These are phyloP conservation scores for Cyclophora punctaria DNA, from an alignment of 2,888 invertebrate genomes.

Conservation along the genomic window DNA sequence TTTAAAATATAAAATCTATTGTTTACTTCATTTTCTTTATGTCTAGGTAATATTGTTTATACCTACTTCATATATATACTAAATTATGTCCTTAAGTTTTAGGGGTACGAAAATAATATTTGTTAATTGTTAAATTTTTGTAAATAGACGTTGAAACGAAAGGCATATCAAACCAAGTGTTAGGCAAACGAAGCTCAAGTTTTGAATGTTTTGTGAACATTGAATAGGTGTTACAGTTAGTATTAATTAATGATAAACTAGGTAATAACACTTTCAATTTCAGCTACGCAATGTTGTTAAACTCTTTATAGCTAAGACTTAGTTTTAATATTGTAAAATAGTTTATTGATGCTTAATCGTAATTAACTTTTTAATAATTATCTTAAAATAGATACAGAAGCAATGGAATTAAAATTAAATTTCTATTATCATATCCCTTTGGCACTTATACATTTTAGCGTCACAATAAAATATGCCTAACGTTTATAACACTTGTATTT, in stretches of 20 bases:
- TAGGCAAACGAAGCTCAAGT: slow-evolving; percentile 48
- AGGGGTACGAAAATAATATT: slow-evolving; percentile 4
- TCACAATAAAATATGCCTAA: slow-evolving; percentile 42
- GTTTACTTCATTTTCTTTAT: too few relatives aligned
- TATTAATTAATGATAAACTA: slow-evolving; percentile 15
- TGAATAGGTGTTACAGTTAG: slow-evolving; percentile 25
- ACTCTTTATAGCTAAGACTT: slow-evolving; percentile 1
- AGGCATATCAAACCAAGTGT: slow-evolving; percentile 63
- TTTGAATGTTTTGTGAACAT: slow-evolving; percentile 38
- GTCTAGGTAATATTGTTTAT: too few relatives aligned
- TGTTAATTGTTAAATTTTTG: slow-evolving; percentile 51
- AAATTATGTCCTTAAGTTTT: not conserved
- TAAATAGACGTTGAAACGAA: slow-evolving; percentile 39
- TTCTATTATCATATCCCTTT: slow-evolving; percentile 48
- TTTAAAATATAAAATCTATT: slow-evolving; percentile 14
- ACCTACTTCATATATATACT: too few relatives aligned
- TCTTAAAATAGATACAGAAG: slow-evolving; percentile 4
- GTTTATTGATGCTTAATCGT: not conserved
- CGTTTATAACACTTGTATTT: slow-evolving; percentile 49
- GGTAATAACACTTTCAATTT: not conserved
- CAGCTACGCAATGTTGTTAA: slow-evolving; percentile 14
- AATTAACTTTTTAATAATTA: not conserved
- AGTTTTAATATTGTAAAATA: not conserved
- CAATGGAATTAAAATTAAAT: slow-evolving; percentile 22
- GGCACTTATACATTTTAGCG: slow-evolving; percentile 50